Base-by-base conservation (phyloP, 2,888 invertebrate genomes). In the Sylvicola cinctus region DNA sequence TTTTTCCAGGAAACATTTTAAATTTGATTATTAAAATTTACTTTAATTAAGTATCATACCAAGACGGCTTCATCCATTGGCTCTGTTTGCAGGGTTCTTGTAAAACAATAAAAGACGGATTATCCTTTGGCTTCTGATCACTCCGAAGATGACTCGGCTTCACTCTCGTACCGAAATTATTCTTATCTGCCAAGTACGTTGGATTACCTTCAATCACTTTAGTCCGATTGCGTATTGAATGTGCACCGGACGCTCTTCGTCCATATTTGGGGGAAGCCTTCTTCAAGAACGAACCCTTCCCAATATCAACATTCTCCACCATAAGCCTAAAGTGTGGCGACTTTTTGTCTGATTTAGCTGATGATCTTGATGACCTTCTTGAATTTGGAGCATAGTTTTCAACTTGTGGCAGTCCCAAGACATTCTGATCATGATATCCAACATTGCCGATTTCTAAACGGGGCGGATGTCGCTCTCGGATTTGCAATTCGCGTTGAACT, bases 51-150 rank as follows among this genome's bases (percentile, higher is more conserved):
- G n/a, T n/a, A 3, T 54, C 54, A 40, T 55, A 55, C 55, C 55
- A 55, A 13, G 50, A 49, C 36, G 53, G 52, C 34, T 55, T 51
- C 53, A 54, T 55, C 55, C 55, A 55, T 34, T 48, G 48, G 43
- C 46, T 51, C 41, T 51, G 50, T 37, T 53, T 52, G 37, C 49
- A 49, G 1, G 54, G 53, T 32, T 56, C 54, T 17, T 55, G 48
- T 3, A 57, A 43, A n/a, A 57, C 52, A 34, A 57, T 48, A 46
- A 57, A 57, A 3, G 56, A 47, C 28, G 45, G 43, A 12, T 23
- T 26, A n/a, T 36, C 29, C 8, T 17, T 23, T n/a, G 12, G 32
- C 16, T 12, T 23, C 12, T n/a, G n/a, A n/a, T n/a, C n/a, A n/a
- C n/a, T n/a, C n/a, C n/a, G n/a, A n/a, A n/a, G n/a, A n/a, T n/a